phyloP scores from a whole-genome alignment of 2,888 invertebrate genomes.

The Baccha elongata region DNA sequence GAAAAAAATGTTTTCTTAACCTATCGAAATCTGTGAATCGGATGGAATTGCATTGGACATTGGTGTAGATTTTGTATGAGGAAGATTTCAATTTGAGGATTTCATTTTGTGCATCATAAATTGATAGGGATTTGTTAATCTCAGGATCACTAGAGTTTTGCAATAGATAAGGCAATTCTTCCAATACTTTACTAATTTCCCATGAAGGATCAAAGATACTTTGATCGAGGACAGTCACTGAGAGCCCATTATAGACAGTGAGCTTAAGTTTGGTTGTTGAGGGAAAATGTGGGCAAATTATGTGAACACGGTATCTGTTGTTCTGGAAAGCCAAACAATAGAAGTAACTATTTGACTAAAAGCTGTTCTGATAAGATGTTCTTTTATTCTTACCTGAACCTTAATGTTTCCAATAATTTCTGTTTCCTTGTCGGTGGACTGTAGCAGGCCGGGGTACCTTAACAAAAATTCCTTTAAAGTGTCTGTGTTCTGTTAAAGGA shows the following conservation, averaged over 20 bases:
- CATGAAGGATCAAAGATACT: slow-evolving; percentile 68
- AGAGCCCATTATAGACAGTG: slow-evolving; percentile 73
- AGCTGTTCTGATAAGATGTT: no score
- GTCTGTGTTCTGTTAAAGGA: not conserved
- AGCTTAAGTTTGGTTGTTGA: slow-evolving; percentile 73
- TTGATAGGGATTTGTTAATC: not conserved
- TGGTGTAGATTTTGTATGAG: slow-evolving; percentile 76
- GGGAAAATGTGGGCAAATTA: slow-evolving; percentile 77
- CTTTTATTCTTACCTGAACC: slow-evolving; percentile 29
- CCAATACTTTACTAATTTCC: slow-evolving; percentile 76
- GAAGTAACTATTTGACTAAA: not conserved
- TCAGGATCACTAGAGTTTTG: not conserved
- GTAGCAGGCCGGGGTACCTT: slow-evolving; percentile 44
- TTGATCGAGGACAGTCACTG: slow-evolving; percentile 66
- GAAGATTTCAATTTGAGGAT: slow-evolving; percentile 76
- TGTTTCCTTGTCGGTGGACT: not conserved
- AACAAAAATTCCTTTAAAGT: slow-evolving; percentile 28
- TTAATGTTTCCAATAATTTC: slow-evolving; percentile 37
- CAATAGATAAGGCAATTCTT: slow-evolving; percentile 70
- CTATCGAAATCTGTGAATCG: slow-evolving; percentile 78
- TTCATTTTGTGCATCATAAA: slow-evolving; percentile 65
- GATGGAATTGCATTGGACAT: slow-evolving; percentile 75
- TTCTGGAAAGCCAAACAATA: slow-evolving; percentile 43
- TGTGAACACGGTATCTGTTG: slow-evolving; percentile 74
- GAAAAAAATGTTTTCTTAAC: slow-evolving; percentile 77